phyloP scores from a whole-genome alignment of 2,113 vertebrate genomes.

The Ictalurus punctatus region DNA sequence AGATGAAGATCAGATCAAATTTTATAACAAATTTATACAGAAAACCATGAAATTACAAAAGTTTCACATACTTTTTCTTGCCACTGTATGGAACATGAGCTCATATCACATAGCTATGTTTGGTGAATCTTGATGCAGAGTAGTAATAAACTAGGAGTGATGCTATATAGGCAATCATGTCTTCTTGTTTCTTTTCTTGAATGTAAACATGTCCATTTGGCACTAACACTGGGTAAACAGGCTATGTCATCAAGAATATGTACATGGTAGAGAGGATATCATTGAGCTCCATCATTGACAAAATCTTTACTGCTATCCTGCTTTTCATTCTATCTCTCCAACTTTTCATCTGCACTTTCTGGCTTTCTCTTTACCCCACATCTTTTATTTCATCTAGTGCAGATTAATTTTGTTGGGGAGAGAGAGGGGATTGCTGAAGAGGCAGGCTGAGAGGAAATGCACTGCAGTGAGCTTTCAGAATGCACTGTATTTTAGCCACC shows the following conservation, averaged over 20 bases:
- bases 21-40: too few relatives aligned
- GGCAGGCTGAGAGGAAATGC: slow-evolving; percentile 61
- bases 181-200: slow-evolving; percentile 64
- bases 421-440: slow-evolving; percentile 68
- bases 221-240: slow-evolving; percentile 61
- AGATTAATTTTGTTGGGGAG: slow-evolving; percentile 64
- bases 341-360: slow-evolving; percentile 13
- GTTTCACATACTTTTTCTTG: too few relatives aligned
- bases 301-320: neutral
- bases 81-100: neutral
- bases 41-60: too few relatives aligned
- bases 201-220: slow-evolving; percentile 63
- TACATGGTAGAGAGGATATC: neutral
- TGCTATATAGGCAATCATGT: slow-evolving; percentile 45
- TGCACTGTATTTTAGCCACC: slow-evolving; percentile 69
- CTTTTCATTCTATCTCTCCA: slow-evolving; percentile 14
- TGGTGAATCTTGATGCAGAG: slow-evolving; percentile 1
- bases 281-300: neutral
- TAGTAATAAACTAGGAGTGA: slow-evolving; percentile 37
- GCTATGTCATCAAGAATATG: slow-evolving; percentile 50
- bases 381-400: slow-evolving; percentile 22
- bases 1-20: too few relatives aligned
- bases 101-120: neutral
- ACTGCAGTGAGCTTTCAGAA: slow-evolving; percentile 66
- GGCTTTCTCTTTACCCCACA: slow-evolving; percentile 3